Conservation (phyloP, 1,140 invertebrate species). For the Cotesia typhae region DNA sequence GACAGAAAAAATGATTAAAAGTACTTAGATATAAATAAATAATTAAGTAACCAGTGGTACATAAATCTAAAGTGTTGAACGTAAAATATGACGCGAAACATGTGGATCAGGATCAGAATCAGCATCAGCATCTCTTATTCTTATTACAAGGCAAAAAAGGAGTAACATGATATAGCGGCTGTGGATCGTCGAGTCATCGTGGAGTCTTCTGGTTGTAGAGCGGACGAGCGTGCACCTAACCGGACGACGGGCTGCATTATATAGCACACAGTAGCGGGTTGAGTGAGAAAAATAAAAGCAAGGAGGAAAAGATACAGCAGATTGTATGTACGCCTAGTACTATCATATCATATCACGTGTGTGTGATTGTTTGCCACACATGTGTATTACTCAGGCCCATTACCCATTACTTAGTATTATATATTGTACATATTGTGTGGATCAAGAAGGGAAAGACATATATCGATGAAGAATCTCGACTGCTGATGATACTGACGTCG, state of each 20-base stretch:
- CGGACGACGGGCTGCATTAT: neutral
- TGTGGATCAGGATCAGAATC: neutral
- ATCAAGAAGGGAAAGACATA: no score
- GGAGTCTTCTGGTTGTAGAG: neutral
- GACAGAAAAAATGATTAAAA: no score
- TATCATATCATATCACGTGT: neutral
- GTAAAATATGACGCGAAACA: neutral
- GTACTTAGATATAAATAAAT: no score
- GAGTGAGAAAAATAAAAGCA: neutral
- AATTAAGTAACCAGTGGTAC: no score
- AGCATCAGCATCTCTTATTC: conserved; percentile 5
- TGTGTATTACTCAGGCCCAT: no score
- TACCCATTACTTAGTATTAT: no score
- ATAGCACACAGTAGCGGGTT: neutral
- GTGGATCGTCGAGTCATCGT: neutral
- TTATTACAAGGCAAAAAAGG: neutral
- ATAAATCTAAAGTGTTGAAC: no score
- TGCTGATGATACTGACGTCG: no score
- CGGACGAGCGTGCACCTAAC: neutral
- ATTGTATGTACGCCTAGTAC: neutral
- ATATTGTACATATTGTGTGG: no score
- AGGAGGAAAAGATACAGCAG: neutral
- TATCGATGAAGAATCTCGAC: no score
- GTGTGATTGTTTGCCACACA: neutral
- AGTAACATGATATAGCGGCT: neutral